Base-by-base conservation (phyloP, 2,113 vertebrate species). In the Gobiocypris rarus region DNA sequence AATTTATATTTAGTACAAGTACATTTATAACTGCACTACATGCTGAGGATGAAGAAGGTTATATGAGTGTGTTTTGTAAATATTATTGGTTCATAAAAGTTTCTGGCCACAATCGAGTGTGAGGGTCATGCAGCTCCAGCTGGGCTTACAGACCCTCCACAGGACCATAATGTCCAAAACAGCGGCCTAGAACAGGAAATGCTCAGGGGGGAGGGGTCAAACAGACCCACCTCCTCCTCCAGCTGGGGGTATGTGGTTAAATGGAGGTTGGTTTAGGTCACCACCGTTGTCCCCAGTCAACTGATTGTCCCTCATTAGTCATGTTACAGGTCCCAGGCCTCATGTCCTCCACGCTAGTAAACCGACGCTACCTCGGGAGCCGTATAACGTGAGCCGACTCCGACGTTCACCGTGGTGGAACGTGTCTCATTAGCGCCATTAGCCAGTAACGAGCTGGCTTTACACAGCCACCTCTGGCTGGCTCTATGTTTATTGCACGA, bases 371-470 rank as follows among this genome's bases (percentile, higher is more conserved):
- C 87, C 86, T 86, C 85, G 79, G 86, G 86, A 90, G 87, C 87
- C 11, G 24, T 75, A 83, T 34, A 61, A 34, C 41, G 28, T 71
- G 17, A 65, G 43, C 85, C 75, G 86, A 31, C 38, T 76, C 38
- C 8, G 58, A 79, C 34, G 24, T 54, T 80, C 65, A 43, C 31
- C 24, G 6, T 2, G 28, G 43, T 48, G 45, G 50, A 77, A 77
- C 63, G 14, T 15, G 58, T 71, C 77, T 80, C 63, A 73, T 63
- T 81, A 74, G 77, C 43, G 13, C 69, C 59, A 73, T 81, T 86
- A 84, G 88, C 88, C 85, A 90, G 89, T 94, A 92, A 94, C 86
- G 89, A 91, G 90, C 91, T 94, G 88, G 85, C 85, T 90, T 93
- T 92, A 91, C 69, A 41, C 14, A 41, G 71, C 78, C 88, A 91